A percentile compares a stretch with the other conserved stretches of the same genome.
phyloP scores from a whole-genome alignment of 2,113 vertebrate species.

The Gallinago paraguaiae region DNA sequence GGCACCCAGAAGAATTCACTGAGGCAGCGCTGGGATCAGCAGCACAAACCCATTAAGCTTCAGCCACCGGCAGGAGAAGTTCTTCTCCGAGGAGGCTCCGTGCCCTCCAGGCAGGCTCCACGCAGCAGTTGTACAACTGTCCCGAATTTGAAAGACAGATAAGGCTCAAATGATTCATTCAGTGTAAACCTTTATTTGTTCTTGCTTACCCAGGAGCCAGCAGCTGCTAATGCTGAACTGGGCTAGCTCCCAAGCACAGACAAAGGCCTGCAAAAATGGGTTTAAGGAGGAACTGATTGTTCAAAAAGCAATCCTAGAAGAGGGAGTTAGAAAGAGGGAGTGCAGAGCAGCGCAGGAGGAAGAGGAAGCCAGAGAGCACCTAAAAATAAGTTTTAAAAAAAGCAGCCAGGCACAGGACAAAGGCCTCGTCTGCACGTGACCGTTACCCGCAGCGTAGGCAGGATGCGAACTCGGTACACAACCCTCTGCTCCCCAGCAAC shows the following conservation, averaged over 20 bases:
- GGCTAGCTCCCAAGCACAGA: slow-evolving; percentile 32
- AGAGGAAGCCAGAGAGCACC: slow-evolving; percentile 63
- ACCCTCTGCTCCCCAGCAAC: slow-evolving; percentile 28
- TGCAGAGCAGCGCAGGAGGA: neutral
- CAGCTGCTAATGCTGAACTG: slow-evolving; percentile 22
- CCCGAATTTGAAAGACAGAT: neutral
- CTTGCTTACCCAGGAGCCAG: slow-evolving; percentile 33
- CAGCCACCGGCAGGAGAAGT: neutral
- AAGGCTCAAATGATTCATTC: slow-evolving; percentile 48
- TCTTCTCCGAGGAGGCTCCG: neutral
- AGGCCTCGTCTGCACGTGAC: slow-evolving; percentile 11
- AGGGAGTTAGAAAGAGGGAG: slow-evolving; percentile 44
- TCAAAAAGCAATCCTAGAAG: slow-evolving; percentile 34
- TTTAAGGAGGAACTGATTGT: slow-evolving; percentile 39
- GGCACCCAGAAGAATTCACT: neutral
- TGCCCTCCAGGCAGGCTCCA: neutral
- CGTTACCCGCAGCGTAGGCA: slow-evolving; percentile 2
- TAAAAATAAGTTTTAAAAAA: slow-evolving; percentile 61
- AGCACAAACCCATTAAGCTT: neutral
- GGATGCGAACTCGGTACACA: slow-evolving; percentile 29
- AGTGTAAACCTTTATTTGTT: slow-evolving; percentile 23
- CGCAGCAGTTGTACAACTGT: slow-evolving; percentile 35
- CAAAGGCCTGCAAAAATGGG: slow-evolving; percentile 16
- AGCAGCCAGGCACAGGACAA: slow-evolving; percentile 39
- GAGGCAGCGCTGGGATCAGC: neutral